These are phyloP conservation scores for Hystrix cristata DNA, from an alignment of 2,113 vertebrate species.

Conservation along the genomic window DNA sequence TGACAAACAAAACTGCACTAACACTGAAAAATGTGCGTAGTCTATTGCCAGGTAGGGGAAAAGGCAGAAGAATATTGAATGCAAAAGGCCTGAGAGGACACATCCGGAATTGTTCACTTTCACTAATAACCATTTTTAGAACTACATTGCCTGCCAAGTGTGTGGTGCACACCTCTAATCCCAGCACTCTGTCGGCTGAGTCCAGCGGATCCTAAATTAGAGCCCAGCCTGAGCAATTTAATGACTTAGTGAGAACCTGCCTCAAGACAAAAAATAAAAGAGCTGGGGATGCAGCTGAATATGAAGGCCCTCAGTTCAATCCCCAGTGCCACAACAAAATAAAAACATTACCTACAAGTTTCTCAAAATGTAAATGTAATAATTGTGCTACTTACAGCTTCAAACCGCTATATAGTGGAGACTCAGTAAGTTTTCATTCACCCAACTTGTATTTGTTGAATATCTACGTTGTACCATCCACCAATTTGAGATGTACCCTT, in stretches of 20 bases:
- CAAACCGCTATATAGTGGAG: neutral
- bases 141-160: neutral
- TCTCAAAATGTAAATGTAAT: slow-evolving; percentile 52
- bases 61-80: neutral
- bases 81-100: neutral
- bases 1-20: slow-evolving; percentile 9
- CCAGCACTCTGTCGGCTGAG: neutral
- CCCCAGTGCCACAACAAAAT: neutral
- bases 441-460: neutral
- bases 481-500: neutral
- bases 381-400: slow-evolving; percentile 22
- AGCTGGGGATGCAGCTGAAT: neutral
- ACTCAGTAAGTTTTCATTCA: slow-evolving; percentile 41
- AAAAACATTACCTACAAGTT: neutral
- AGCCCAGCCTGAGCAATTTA: neutral
- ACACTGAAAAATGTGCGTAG: neutral
- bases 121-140: neutral
- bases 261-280: neutral
- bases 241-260: neutral
- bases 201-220: neutral
- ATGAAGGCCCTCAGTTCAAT: neutral
- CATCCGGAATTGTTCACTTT: neutral
- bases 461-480: neutral
- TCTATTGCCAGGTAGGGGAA: neutral
- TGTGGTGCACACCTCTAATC: neutral